A percentile compares a stretch with the other conserved stretches of the same genome.
phyloP scores from a whole-genome alignment of 2,113 vertebrate species.

The Forbesichthys agassizii region DNA sequence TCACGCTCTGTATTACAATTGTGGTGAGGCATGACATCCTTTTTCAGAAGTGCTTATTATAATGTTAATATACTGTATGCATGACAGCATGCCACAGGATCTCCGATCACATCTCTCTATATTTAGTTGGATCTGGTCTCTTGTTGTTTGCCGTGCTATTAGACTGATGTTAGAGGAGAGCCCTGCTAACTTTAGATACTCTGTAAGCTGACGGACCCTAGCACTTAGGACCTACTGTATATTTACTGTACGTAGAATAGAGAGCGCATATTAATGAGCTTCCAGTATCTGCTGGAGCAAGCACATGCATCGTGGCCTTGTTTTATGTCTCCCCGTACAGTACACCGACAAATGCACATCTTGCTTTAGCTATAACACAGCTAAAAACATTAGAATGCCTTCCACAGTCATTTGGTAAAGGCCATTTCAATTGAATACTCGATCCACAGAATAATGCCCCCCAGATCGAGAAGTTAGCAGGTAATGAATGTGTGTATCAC shows the following conservation, averaged over 20 bases:
- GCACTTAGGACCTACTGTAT: constrained; percentile 31
- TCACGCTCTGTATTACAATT: not conserved
- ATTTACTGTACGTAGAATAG: not conserved
- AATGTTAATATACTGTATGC: constrained; percentile 21
- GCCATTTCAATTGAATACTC: not conserved
- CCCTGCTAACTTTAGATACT: not conserved
- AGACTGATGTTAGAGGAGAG: constrained; percentile 14
- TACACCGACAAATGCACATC: not conserved
- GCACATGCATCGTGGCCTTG: not conserved
- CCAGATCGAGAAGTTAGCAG: too few relatives aligned
- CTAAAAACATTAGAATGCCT: not conserved
- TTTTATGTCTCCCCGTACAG: not conserved
- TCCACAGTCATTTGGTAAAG: not conserved
- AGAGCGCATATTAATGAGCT: constrained; percentile 3
- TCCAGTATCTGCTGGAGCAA: constrained; percentile 6
- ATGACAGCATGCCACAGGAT: constrained; percentile 36
- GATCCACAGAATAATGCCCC: not conserved
- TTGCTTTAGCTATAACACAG: not conserved
- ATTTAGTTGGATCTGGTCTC: constrained; percentile 36
- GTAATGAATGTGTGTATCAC: too few relatives aligned
- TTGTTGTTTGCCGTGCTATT: constrained; percentile 58
- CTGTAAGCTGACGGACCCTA: constrained; percentile 6
- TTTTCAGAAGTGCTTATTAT: constrained; percentile 18
- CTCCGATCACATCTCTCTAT: constrained; percentile 41
- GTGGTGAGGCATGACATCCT: not conserved